A percentile compares a stretch with the other conserved stretches of the same genome.
phyloP scores from a whole-genome alignment of 2,797 vertebrate species.

The Tiaroga cobitis region DNA sequence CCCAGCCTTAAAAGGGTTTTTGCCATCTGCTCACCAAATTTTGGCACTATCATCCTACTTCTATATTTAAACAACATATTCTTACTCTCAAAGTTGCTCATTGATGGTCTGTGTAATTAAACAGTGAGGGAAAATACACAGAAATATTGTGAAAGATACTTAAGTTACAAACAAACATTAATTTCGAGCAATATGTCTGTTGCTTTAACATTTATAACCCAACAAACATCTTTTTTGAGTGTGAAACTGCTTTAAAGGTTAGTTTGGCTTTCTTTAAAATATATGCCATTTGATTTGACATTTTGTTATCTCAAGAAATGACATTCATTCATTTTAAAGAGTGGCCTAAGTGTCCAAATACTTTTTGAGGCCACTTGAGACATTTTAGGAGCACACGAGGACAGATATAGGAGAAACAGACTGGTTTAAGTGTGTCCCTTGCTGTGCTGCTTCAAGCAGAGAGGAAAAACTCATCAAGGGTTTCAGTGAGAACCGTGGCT shows the following conservation, averaged over 20 bases:
- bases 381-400: background rate
- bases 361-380: slow-evolving; percentile 25
- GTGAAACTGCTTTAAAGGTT: background rate
- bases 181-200: background rate
- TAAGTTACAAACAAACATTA: background rate
- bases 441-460: background rate
- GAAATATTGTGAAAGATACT: background rate
- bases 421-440: slow-evolving; percentile 1
- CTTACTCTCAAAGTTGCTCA: background rate
- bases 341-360: background rate
- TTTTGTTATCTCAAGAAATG: slow-evolving; percentile 4
- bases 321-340: slow-evolving; percentile 1
- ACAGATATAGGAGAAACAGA: background rate
- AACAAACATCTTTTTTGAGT: background rate
- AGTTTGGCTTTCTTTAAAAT: background rate
- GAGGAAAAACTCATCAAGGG: background rate
- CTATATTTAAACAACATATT: background rate
- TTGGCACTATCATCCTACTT: background rate
- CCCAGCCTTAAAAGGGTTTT: background rate
- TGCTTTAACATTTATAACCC: background rate
- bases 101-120: background rate
- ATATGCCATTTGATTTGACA: background rate
- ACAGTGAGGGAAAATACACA: background rate
- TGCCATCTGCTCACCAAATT: slow-evolving; percentile 38
- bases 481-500: background rate